Evolutionary conservation across 2,797 vertebrate species (phyloP).

Genomic region (Pseudochirops corinnae): DNA sequence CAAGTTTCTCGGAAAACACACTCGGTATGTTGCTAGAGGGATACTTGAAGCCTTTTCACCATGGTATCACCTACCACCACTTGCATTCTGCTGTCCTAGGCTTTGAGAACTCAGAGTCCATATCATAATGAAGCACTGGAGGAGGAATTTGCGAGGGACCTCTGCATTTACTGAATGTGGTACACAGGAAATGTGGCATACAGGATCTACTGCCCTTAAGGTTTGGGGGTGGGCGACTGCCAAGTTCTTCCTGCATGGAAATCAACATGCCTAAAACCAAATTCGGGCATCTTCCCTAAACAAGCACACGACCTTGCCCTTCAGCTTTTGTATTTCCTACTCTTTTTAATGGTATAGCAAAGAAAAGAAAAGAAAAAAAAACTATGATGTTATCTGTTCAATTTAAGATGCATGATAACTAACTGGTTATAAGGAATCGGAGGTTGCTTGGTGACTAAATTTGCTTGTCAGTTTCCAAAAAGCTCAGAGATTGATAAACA

Average conservation of each 20-base stretch:
- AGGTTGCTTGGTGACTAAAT: constrained; percentile 35
- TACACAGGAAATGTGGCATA: background rate
- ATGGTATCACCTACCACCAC: background rate
- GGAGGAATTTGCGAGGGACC: background rate
- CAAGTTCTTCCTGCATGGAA: background rate
- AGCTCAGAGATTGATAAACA: constrained; percentile 8
- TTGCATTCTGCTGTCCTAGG: background rate
- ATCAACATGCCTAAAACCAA: constrained; percentile 33
- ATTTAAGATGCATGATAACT: constrained; percentile 3
- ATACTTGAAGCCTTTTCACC: background rate
- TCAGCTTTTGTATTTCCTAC: constrained; percentile 10
- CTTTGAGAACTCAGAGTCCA: background rate
- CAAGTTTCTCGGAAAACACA: background rate
- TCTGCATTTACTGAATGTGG: background rate
- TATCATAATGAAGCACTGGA: background rate
- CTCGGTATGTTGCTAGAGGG: background rate
- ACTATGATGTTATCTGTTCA: constrained; percentile 9
- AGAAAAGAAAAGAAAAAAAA: constrained; percentile 14
- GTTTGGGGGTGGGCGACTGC: background rate
- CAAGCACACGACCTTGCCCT: background rate
- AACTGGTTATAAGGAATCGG: constrained; percentile 19
- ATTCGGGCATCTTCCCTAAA: constrained; percentile 20
- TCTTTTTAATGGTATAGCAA: constrained; percentile 20
- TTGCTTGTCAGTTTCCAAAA: background rate
- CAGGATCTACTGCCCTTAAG: background rate